phyloP scores from a whole-genome alignment of 2,888 invertebrate species.

The Drosophila eohydei region DNA sequence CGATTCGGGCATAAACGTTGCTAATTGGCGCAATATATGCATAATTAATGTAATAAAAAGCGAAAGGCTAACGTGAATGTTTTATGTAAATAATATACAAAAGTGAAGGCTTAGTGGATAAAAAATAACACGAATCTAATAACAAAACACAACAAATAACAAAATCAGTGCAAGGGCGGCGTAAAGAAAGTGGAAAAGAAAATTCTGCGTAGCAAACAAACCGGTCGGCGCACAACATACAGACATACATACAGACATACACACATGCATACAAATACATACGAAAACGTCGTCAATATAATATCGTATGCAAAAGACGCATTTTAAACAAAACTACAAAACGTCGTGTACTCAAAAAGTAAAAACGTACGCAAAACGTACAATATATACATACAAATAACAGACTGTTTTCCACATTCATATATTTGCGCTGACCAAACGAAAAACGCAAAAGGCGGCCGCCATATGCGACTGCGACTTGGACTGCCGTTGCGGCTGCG shows the following conservation, averaged over 20 bases:
- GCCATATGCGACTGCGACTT: constrained; percentile 59
- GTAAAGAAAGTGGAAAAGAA: constrained; percentile 66
- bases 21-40: constrained; percentile 49
- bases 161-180: constrained; percentile 56
- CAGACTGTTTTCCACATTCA: constrained; percentile 40
- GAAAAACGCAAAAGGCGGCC: constrained; percentile 62
- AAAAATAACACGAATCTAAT: constrained; percentile 7
- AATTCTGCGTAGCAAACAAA: constrained; percentile 78
- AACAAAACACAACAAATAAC: constrained; percentile 27
- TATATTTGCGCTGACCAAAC: constrained; percentile 63
- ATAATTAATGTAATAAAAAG: constrained; percentile 68
- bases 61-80: constrained; percentile 55
- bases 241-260: constrained; percentile 56
- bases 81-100: constrained; percentile 54
- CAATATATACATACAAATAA: constrained; percentile 45
- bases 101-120: constrained; percentile 49
- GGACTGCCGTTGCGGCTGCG: constrained; percentile 42
- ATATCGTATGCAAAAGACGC: constrained; percentile 66
- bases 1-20: constrained; percentile 45
- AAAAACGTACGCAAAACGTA: constrained; percentile 39
- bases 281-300: constrained; percentile 61
- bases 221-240: constrained; percentile 72
- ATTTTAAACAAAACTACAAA: constrained; percentile 47
- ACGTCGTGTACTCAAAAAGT: constrained; percentile 24
- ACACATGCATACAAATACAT: constrained; percentile 38